Percentiles rank a stretch among this genome's conserved stretches.
These are phyloP conservation scores for Meghimatium bilineatum DNA, from an alignment of 2,888 invertebrate species.

Conservation along the genomic window DNA sequence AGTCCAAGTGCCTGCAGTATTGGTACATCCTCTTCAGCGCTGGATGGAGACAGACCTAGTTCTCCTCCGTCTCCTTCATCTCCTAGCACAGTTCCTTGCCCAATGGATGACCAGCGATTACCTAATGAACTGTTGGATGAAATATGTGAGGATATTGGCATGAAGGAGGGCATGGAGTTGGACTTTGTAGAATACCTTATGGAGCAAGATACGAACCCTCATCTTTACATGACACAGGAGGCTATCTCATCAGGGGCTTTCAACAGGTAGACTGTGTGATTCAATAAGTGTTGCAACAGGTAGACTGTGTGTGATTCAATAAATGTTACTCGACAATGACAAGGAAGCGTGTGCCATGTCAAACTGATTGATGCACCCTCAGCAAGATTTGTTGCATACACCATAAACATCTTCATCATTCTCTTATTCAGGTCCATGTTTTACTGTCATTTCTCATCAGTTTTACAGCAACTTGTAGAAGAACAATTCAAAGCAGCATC, in stretches of 20 bases:
- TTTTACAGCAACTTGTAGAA: too few relatives aligned
- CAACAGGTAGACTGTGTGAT: constrained; percentile 27
- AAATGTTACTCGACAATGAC: too few relatives aligned
- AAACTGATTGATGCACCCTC: too few relatives aligned
- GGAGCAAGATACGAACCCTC: constrained; percentile 68
- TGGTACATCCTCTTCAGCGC: constrained; percentile 62
- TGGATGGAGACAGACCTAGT: constrained; percentile 64
- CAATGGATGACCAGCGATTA: constrained; percentile 62
- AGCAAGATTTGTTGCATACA: too few relatives aligned
- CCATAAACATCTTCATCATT: too few relatives aligned
- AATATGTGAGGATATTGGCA: constrained; percentile 76
- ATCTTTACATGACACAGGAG: constrained; percentile 70
- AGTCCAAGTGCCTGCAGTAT: constrained; percentile 54
- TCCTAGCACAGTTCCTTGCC: constrained; percentile 57
- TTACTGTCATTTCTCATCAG: too few relatives aligned
- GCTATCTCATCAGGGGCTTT: constrained; percentile 51
- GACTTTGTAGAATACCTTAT: constrained; percentile 75
- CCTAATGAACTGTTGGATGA: constrained; percentile 75
- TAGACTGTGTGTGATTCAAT: neutral
- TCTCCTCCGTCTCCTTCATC: constrained; percentile 69
- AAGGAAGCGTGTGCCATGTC: too few relatives aligned
- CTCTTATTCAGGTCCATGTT: too few relatives aligned
- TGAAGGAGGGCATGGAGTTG: constrained; percentile 76
- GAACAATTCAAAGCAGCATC: too few relatives aligned
- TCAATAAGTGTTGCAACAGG: neutral